Evolutionary conservation across 1,140 invertebrate genomes (phyloP).

Genomic region (Homarus americanus): DNA sequence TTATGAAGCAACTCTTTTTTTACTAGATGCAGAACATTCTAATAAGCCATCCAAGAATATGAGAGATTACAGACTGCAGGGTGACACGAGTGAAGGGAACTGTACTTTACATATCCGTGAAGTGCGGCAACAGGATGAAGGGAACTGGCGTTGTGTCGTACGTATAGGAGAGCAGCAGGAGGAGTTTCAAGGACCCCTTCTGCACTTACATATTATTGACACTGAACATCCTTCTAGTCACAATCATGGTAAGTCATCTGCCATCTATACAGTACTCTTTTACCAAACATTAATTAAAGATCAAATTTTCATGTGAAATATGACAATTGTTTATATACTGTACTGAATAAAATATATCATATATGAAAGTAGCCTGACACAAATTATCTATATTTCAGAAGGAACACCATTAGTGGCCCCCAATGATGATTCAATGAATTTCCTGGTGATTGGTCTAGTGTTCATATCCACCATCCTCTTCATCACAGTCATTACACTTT

Average conservation of each 20-base stretch:
- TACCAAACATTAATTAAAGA: too few relatives aligned
- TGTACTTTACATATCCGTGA: constrained; percentile 29
- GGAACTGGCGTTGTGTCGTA: constrained; percentile 58
- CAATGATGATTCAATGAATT: constrained; percentile 19
- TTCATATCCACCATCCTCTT: constrained; percentile 41
- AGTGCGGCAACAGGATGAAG: constrained; percentile 38
- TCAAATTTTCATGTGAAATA: too few relatives aligned
- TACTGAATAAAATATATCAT: too few relatives aligned
- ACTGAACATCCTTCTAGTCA: background rate
- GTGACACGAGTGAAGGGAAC: constrained; percentile 50
- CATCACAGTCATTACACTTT: constrained; percentile 44
- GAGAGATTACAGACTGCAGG: constrained; percentile 34
- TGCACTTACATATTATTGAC: constrained; percentile 46
- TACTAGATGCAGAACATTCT: constrained; percentile 24
- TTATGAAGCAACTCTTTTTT: too few relatives aligned
- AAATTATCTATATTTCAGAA: constrained; percentile 29
- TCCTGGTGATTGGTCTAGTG: constrained; percentile 51
- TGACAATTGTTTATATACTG: too few relatives aligned
- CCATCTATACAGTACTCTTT: too few relatives aligned
- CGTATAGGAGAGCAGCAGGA: background rate
- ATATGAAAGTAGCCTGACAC: too few relatives aligned
- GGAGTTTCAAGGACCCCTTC: constrained; percentile 38
- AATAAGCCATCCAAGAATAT: background rate
- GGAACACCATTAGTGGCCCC: constrained; percentile 34
- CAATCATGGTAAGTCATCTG: constrained; percentile 34